Conservation (phyloP, 2,797 vertebrate genomes). For the Ctenochaetus hawaiiensis region DNA sequence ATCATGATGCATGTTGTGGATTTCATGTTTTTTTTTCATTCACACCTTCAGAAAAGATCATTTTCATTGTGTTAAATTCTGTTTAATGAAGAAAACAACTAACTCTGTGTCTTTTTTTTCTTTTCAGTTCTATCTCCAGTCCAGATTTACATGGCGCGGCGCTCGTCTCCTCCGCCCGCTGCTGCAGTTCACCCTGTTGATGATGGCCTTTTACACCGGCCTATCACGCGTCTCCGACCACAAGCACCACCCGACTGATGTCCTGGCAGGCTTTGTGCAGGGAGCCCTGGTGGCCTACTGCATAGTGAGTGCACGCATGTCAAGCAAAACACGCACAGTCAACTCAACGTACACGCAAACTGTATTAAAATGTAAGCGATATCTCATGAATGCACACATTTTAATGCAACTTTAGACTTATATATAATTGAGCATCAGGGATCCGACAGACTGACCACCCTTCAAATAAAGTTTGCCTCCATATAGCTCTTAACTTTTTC, state of each 20-base stretch:
- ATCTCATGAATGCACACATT: neutral
- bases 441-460: neutral
- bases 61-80: neutral
- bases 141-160: conserved; percentile 98
- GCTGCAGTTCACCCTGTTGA: conserved; percentile 97
- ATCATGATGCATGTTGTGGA: neutral
- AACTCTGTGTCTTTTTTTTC: conserved; percentile 14
- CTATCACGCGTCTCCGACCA: conserved; percentile 97
- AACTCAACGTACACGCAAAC: neutral
- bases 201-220: conserved; percentile 99
- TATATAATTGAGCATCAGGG: neutral
- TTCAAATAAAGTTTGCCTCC: conserved; percentile 16
- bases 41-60: neutral
- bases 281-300: conserved; percentile 98
- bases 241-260: conserved; percentile 97
- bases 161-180: conserved; percentile 96
- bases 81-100: neutral
- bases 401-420: conserved; percentile 5
- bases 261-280: conserved; percentile 96
- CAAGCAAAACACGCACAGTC: neutral
- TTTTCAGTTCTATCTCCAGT: conserved; percentile 96
- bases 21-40: conserved; percentile 17
- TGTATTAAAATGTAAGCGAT: neutral
- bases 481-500: conserved; percentile 18
- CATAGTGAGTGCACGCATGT: conserved; percentile 89